Percentiles rank a stretch among this genome's conserved stretches.
Evolutionary conservation across 2,888 invertebrate genomes (phyloP).

Genomic region (Cheilosia scutellata): DNA sequence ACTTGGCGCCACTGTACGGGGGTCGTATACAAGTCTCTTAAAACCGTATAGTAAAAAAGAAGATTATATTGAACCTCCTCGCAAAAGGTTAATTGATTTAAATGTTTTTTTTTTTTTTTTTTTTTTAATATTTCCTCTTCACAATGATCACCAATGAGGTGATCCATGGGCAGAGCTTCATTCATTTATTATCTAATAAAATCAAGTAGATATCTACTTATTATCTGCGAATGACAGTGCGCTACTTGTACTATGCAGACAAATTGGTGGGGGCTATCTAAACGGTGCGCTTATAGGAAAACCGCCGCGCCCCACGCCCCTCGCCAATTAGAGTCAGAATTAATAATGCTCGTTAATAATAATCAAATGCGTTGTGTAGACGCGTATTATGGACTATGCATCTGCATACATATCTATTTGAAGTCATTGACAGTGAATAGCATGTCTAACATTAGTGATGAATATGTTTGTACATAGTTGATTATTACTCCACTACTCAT

Average conservation of each 20-base stretch:
- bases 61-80: constrained; percentile 31
- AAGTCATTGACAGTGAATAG: background rate
- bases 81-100: constrained; percentile 38
- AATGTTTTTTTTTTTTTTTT: constrained; percentile 2
- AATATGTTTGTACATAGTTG: too few species aligned
- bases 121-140: background rate
- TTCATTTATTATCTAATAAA: constrained; percentile 25
- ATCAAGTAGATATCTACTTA: background rate
- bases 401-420: background rate
- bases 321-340: too few species aligned
- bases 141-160: too few species aligned
- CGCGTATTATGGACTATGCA: background rate
- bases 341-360: constrained; percentile 1
- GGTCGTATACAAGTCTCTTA: background rate
- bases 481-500: too few species aligned
- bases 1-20: too few species aligned
- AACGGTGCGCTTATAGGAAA: background rate
- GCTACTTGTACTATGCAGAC: background rate
- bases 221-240: background rate
- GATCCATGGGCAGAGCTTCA: constrained; percentile 13
- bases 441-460: background rate
- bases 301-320: too few species aligned
- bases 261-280: background rate
- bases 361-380: background rate
- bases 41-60: background rate